A percentile compares a stretch with the other conserved stretches of the same genome.
phyloP scores from a whole-genome alignment of 2,797 vertebrate genomes.

The Anniella stebbinsi region DNA sequence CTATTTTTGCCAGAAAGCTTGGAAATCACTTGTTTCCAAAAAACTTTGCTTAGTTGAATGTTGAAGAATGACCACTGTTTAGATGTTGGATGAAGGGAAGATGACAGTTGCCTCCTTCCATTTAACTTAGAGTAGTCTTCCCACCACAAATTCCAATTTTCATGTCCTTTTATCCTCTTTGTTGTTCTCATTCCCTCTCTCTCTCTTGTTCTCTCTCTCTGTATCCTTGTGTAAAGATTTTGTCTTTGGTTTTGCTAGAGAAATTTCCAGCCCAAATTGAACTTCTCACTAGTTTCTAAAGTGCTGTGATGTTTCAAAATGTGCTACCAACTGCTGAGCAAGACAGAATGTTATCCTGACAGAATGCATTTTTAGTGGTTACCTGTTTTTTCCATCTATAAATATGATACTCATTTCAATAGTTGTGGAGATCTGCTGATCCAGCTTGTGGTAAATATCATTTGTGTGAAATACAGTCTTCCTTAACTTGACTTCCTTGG shows the following conservation, averaged over 20 bases:
- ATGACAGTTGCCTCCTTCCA: neutral
- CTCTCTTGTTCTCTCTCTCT: neutral
- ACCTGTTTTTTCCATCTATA: neutral
- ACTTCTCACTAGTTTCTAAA: neutral
- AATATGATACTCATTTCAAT: neutral
- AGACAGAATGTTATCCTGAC: conserved; percentile 1
- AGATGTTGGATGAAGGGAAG: neutral
- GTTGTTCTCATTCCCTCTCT: no score
- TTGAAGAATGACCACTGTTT: neutral
- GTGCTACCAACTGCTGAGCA: conserved; percentile 18
- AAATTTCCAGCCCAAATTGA: neutral
- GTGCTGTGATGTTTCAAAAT: neutral
- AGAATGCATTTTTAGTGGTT: neutral
- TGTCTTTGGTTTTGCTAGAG: neutral
- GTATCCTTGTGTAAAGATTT: neutral
- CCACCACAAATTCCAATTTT: neutral
- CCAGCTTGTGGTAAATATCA: neutral
- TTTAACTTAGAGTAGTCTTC: neutral
- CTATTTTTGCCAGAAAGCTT: neutral
- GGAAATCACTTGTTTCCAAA: no score
- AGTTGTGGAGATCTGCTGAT: neutral
- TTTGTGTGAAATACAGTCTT: conserved; percentile 25
- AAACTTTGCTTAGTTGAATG: neutral
- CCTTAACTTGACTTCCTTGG: neutral
- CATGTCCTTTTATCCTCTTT: neutral